Evolutionary conservation across 2,797 vertebrate genomes (phyloP).

Genomic region (Australoheros facetus): DNA sequence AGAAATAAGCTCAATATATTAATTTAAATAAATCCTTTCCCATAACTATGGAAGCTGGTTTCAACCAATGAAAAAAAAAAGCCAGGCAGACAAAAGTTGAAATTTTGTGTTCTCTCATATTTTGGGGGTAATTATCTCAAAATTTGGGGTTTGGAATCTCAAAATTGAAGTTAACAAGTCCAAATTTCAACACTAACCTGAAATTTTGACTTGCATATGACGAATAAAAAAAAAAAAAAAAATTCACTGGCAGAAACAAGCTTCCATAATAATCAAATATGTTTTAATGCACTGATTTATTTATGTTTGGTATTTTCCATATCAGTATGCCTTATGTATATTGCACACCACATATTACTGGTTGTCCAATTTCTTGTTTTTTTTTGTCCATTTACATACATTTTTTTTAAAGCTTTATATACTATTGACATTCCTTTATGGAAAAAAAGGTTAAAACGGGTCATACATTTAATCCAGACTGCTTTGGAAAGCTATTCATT

Average conservation of each 20-base stretch:
- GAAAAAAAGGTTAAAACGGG: neutral
- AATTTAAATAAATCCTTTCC: neutral
- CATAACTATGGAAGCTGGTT: neutral
- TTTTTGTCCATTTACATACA: no score
- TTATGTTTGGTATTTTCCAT: neutral
- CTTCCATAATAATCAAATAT: neutral
- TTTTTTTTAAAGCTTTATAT: neutral
- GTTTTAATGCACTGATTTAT: neutral
- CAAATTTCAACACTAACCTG: no score
- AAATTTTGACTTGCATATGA: no score
- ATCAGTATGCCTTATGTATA: neutral
- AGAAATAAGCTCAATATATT: neutral
- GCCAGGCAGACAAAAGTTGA: no score
- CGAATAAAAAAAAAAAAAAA: neutral
- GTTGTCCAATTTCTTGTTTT: no score
- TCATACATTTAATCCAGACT: neutral
- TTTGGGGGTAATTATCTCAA: no score
- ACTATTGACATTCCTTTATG: neutral
- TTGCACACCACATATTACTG: no score
- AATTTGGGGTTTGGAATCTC: no score
- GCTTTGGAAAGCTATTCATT: neutral
- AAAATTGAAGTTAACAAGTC: no score
- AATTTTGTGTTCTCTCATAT: no score
- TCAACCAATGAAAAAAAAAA: neutral
- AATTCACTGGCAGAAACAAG: neutral